A percentile compares a stretch with the other conserved stretches of the same genome.
Evolutionary conservation across 1,140 invertebrate species (phyloP).

Genomic region (Maconellicoccus hirsutus): DNA sequence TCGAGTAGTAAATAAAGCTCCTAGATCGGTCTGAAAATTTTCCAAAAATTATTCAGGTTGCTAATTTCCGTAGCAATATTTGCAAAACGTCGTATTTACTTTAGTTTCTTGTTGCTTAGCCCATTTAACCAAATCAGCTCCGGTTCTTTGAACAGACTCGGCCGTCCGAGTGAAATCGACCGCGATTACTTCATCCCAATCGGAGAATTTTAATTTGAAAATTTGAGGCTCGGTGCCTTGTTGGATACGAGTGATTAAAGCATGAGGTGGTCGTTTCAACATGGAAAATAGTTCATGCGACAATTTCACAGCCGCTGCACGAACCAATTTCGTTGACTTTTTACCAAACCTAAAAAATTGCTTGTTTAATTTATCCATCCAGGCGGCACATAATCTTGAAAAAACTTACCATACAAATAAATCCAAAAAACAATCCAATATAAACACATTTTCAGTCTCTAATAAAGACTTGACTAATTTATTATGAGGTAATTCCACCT

Average conservation of each 20-base stretch:
- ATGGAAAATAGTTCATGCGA: slow-evolving; percentile 89
- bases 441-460: slow-evolving; percentile 90
- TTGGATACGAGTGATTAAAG: slow-evolving; percentile 76
- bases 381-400: neutral
- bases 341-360: slow-evolving; percentile 73
- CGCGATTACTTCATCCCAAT: slow-evolving; percentile 98
- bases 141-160: slow-evolving; percentile 90
- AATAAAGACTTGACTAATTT: slow-evolving; percentile 62
- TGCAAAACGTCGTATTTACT: too few relatives aligned
- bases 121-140: slow-evolving; percentile 90
- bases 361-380: neutral
- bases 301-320: slow-evolving; percentile 91
- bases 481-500: slow-evolving; percentile 73
- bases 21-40: slow-evolving; percentile 63
- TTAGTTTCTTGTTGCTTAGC: slow-evolving; percentile 81
- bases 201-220: slow-evolving; percentile 94
- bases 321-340: slow-evolving; percentile 88
- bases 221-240: slow-evolving; percentile 69
- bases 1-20: slow-evolving; percentile 88
- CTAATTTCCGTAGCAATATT: neutral
- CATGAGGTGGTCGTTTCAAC: slow-evolving; percentile 79
- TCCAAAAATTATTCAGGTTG: too few relatives aligned
- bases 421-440: slow-evolving; percentile 89
- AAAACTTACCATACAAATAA: slow-evolving; percentile 85
- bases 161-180: slow-evolving; percentile 98